Conservation (phyloP, 1,140 invertebrate species). For the Ylistrum balloti region DNA sequence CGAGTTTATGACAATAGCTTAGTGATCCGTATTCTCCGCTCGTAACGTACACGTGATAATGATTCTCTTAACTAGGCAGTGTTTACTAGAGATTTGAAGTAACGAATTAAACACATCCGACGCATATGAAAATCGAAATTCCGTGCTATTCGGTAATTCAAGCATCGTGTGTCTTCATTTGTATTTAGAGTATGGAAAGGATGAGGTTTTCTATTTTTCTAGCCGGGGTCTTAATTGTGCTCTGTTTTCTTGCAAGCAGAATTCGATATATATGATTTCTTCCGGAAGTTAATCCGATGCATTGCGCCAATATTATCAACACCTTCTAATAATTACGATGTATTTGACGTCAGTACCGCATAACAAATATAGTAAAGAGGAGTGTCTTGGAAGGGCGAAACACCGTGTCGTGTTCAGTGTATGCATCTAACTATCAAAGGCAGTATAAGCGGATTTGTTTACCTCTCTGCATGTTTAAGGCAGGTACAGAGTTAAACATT, state of each 20-base stretch:
- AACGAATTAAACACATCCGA: neutral
- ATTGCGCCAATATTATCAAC: neutral
- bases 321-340: no score
- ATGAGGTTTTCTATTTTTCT: slow-evolving; percentile 10
- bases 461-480: no score
- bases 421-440: no score
- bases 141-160: neutral
- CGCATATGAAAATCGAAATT: neutral
- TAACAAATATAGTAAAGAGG: neutral
- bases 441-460: no score
- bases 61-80: neutral
- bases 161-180: neutral
- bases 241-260: neutral
- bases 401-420: no score
- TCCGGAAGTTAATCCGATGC: neutral
- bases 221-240: neutral
- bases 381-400: no score
- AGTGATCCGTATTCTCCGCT: neutral
- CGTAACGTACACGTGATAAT: neutral
- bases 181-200: neutral
- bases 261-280: neutral
- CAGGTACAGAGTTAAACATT: no score
- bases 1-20: neutral
- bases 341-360: no score
- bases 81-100: neutral